Base-by-base conservation (phyloP, 2,888 invertebrate species). In the Hedya salicella region DNA sequence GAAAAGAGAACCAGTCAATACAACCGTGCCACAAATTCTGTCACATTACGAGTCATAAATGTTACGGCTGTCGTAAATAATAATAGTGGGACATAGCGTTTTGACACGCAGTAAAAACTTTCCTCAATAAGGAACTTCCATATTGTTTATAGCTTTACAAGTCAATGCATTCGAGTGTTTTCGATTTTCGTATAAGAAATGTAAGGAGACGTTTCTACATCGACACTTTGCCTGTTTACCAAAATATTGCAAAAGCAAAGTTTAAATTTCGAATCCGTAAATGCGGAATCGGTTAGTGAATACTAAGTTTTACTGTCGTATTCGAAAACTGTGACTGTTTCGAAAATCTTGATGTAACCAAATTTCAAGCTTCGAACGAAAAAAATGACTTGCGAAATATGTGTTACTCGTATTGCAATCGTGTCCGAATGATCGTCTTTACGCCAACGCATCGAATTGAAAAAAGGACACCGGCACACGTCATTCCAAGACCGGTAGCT, bases 401-500 rank as follows among this genome's bases (percentile, higher is more conserved):
- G 32, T 0, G 14, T 16, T 4, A 40, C 21, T 21, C 16, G 14
- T 49, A 30, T 50, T 16, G 57, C 48, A 36, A 59, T 39, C 21
- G 48, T 39, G 6, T 40, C 21, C 25, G 30, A 42, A 61, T 42
- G 42, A 62, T 39, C 21, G 62, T 36, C 36, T 56, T 40, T 39
- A 46, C 62, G 36, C 19, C 50, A 54, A 67, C 62, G 65, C 56
- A 42, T 25, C 53, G 40, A 21, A 49, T 17, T 30, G 30, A 60
- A 69, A 62, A 62, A 63, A 50, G 44, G 36, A 69, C 50, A 60
- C 50, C 62, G 52, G 50, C 48, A 46, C 59, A 49, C 56, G 53
- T 52, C 63, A 32, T 50, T 67, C 67, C 70, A 87, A 87, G 83
- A 88, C 88, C 86, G 84, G 88, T 88, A 88, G 87, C 87, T 71